Evolutionary conservation across 2,797 vertebrate genomes (phyloP), one percentile per base, ranked within the genome.

Genomic region (Lacerta viridis): DNA sequence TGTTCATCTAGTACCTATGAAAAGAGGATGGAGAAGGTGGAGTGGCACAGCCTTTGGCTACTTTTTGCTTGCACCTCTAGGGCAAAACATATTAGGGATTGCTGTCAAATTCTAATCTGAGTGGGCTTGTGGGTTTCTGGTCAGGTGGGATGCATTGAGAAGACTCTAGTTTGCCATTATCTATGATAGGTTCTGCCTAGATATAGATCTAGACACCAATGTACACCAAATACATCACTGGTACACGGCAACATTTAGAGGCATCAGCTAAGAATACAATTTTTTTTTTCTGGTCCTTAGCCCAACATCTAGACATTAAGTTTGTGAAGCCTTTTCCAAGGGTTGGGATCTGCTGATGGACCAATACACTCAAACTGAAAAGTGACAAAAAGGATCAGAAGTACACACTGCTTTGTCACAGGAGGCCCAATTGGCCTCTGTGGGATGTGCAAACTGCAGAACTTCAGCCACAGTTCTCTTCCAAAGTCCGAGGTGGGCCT

Each of bases 381-480:
- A 50, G 46, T 50, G 46, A 50, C 3, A 50, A 50, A 50, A 1
- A 61, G 59, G 59, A 61, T 61, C 59, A 61, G 59, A 61, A 17
- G 15, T 4, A 61, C 59, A 61, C 18, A 17, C 59, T 61, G 59
- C 59, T 20, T 61, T 61, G 66, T 69, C 27, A 27, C 23, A 69
- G 3, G 23, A n/a, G 27, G n/a, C 29, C 69, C 27, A 71, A 71
- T 7, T 71, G 20, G 59, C 7, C 20, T 33, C 9, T 81, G 17
- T n/a, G 29, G 66, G 71, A 9, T 74, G 36, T 74, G 13, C 13
- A 74, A 81, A 85, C 0, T n/a, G 33, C 90, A 39, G 13, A 74
- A 88, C 36, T 59, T 86, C 0, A 23, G 43, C n/a, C 85, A 50
- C 7, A 85, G 83, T 61, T 89, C 87, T 68, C 69, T 71, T 89